phyloP scores from a whole-genome alignment of 2,797 vertebrate species.

The Bucorvus abyssinicus region DNA sequence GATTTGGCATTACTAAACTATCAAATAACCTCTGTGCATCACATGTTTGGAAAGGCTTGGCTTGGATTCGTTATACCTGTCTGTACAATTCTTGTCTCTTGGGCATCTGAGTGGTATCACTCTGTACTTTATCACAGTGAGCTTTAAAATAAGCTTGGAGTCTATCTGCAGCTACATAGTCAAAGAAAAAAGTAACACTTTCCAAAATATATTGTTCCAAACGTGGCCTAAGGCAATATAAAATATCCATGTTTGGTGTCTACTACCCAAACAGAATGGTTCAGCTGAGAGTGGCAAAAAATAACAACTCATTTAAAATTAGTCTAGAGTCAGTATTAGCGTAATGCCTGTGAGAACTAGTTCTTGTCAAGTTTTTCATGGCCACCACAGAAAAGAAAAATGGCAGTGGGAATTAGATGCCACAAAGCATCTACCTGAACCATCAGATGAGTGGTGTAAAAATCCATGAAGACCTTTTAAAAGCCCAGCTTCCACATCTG shows the following conservation, averaged over 20 bases:
- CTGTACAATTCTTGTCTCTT: neutral
- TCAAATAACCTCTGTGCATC: neutral
- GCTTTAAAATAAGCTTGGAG: neutral
- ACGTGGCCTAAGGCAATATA: neutral
- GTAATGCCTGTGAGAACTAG: neutral
- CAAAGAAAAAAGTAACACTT: neutral
- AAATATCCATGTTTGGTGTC: neutral
- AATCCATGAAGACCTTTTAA: neutral
- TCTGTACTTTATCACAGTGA: neutral
- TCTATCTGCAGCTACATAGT: neutral
- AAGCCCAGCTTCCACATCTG: neutral
- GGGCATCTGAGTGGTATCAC: neutral
- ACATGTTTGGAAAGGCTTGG: neutral
- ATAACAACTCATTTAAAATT: constrained; percentile 18
- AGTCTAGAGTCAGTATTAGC: constrained; percentile 18
- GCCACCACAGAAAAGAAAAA: neutral
- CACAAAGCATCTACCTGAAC: neutral
- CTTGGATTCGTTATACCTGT: neutral
- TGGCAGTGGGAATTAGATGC: neutral
- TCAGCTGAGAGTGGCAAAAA: neutral
- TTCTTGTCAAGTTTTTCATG: neutral
- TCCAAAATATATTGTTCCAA: neutral
- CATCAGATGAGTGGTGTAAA: neutral
- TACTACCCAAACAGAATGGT: neutral
- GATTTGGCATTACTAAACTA: neutral